A percentile compares a stretch with the other conserved stretches of the same genome.
Conservation (phyloP, 2,113 vertebrate species). For the Sander lucioperca region DNA sequence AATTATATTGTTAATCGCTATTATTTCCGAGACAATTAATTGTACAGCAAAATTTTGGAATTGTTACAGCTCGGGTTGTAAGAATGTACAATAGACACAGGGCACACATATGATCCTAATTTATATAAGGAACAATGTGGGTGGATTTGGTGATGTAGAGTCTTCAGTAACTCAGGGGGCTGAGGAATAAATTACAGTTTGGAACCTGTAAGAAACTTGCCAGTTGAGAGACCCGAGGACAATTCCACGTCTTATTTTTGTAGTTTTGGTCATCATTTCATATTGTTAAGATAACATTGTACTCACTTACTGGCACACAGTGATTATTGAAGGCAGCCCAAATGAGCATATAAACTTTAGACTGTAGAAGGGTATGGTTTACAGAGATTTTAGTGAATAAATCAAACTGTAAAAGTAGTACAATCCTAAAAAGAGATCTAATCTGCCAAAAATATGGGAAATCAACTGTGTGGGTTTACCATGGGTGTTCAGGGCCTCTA, state of each 20-base stretch:
- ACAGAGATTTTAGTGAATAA: not conserved
- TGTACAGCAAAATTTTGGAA: too few relatives aligned
- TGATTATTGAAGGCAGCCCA: too few relatives aligned
- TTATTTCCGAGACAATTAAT: too few relatives aligned
- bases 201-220: not conserved
- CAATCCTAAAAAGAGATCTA: not conserved
- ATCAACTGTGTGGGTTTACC: not conserved
- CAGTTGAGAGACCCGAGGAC: too few relatives aligned
- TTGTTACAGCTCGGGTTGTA: not conserved
- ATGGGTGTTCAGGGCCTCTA: not conserved
- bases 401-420: not conserved
- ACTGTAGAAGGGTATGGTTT: not conserved
- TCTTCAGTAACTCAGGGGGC: not conserved
- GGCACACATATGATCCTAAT: constrained; percentile 11
- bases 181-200: constrained; percentile 5
- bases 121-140: constrained; percentile 1
- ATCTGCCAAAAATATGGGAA: not conserved
- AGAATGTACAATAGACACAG: not conserved
- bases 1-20: too few relatives aligned
- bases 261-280: not conserved
- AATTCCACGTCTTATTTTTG: not conserved
- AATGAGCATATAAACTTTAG: not conserved
- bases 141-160: constrained; percentile 20
- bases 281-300: not conserved
- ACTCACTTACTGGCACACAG: not conserved